Evolutionary conservation across 2,888 invertebrate species (phyloP).

Genomic region (Pachliopta kotzebuea): DNA sequence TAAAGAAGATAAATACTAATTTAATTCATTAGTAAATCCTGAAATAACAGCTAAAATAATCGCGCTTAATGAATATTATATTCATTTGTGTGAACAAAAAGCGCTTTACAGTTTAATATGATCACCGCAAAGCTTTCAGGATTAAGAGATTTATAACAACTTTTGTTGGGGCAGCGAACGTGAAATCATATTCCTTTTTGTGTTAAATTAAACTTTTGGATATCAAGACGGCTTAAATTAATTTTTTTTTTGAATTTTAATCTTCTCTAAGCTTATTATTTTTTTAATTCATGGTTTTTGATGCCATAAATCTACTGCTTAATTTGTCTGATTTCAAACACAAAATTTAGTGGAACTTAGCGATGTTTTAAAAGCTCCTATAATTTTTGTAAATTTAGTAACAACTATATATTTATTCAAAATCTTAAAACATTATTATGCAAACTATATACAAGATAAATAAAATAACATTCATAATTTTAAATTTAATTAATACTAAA

Average conservation of each 20-base stretch:
- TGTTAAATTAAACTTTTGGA: slow-evolving; percentile 8
- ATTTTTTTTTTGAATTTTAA: neutral
- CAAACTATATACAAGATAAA: no score
- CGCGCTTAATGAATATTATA: slow-evolving; percentile 14
- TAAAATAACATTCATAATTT: no score
- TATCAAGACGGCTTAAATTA: neutral
- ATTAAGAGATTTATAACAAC: slow-evolving; percentile 23
- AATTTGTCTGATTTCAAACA: no score
- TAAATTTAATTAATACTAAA: no score
- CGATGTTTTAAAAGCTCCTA: no score
- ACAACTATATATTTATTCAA: no score
- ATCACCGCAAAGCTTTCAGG: slow-evolving; percentile 23
- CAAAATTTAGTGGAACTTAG: no score
- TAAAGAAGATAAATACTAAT: neutral
- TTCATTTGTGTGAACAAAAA: slow-evolving; percentile 17
- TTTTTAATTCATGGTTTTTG: no score
- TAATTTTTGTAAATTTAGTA: no score
- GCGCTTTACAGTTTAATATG: slow-evolving; percentile 19
- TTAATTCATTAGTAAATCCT: neutral
- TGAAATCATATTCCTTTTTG: slow-evolving; percentile 12
- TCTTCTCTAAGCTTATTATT: no score
- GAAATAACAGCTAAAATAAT: slow-evolving; percentile 6
- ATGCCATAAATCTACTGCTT: no score
- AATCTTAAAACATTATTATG: no score
- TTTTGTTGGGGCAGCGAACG: slow-evolving; percentile 14